Base-by-base conservation (phyloP, 1,140 invertebrate species). In the Tetragnatha versicolor region DNA sequence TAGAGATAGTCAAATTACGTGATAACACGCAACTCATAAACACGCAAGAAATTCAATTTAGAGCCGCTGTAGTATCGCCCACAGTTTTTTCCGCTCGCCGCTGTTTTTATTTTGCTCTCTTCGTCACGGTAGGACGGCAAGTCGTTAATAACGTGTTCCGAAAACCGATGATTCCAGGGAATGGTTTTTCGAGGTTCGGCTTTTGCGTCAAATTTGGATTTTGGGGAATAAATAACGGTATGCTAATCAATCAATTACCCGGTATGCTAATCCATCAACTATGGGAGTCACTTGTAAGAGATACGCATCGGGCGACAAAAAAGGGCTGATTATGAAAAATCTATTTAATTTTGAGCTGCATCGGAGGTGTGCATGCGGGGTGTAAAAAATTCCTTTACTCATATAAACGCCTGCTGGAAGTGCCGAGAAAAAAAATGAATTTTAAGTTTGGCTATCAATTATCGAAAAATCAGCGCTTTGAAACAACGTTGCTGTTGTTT, bases 1-100 rank as follows among this genome's bases (percentile, higher is more conserved):
- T 76, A 65, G 73, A 76, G 73, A 76, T 65, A 76, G 73, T 76
- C 73, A 76, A 76, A 76, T 76, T 76, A 76, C 60, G 73, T 76
- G 73, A 51, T 76, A 63, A 65, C 73, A 76, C 73, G 73, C 73
- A 76, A 76, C 73, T 65, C 60, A 66, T 76, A 76, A 65, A 76
- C 73, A 76, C 73, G 73, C 58, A 65, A 76, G 73, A 76, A 76
- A 76, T 76, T 76, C 73, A 76, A 76, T 76, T 76, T 76, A 65
- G 60, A 65, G 33, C 73, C 39, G 37, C 31, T 20, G 35, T 33
- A n/a, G 25, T 47, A 75, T 61, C 55, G 58, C n/a, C 55, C 33
- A 27, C 27, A 58, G 51, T 69, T 69, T 69, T 69, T 53, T 53
- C 17, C 17, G 29, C 60, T 51, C 37, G 17, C 14, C 25, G 35